These are phyloP conservation scores for Sciurus niger DNA, from an alignment of 2,113 vertebrate genomes.

Conservation along the genomic window DNA sequence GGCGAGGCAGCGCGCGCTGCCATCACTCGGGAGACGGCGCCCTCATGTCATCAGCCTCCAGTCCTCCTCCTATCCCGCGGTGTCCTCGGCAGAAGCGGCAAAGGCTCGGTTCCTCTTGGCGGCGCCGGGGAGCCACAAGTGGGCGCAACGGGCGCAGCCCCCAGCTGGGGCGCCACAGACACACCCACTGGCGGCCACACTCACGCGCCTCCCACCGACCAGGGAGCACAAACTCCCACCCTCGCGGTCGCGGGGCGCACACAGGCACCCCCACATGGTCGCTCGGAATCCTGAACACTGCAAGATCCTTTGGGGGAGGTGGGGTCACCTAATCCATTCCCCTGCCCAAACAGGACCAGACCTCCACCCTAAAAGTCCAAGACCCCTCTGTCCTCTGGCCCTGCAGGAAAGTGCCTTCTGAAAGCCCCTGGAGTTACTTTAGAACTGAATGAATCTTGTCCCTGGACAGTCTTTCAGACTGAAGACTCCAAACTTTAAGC, in stretches of 20 bases:
- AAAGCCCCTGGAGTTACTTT: neutral
- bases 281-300: neutral
- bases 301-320: neutral
- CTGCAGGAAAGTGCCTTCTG: neutral
- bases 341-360: neutral
- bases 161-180: neutral
- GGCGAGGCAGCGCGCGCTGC: slow-evolving; percentile 73
- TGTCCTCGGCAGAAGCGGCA: slow-evolving; percentile 42
- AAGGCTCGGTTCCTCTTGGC: slow-evolving; percentile 57
- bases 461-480: neutral
- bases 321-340: neutral
- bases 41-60: slow-evolving; percentile 76
- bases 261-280: neutral
- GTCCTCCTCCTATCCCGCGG: slow-evolving; percentile 67
- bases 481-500: neutral
- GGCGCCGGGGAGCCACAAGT: slow-evolving; percentile 76
- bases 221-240: neutral
- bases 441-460: neutral
- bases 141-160: slow-evolving; percentile 43
- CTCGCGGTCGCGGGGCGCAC: neutral
- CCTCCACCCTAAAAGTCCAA: too few relatives aligned
- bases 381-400: neutral
- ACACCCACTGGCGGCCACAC: slow-evolving; percentile 33
- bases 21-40: slow-evolving; percentile 82
- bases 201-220: neutral